Percentiles rank a stretch among this genome's conserved stretches.
These are phyloP conservation scores for Myiagra hebetior DNA, from an alignment of 2,113 vertebrate species.

Conservation along the genomic window DNA sequence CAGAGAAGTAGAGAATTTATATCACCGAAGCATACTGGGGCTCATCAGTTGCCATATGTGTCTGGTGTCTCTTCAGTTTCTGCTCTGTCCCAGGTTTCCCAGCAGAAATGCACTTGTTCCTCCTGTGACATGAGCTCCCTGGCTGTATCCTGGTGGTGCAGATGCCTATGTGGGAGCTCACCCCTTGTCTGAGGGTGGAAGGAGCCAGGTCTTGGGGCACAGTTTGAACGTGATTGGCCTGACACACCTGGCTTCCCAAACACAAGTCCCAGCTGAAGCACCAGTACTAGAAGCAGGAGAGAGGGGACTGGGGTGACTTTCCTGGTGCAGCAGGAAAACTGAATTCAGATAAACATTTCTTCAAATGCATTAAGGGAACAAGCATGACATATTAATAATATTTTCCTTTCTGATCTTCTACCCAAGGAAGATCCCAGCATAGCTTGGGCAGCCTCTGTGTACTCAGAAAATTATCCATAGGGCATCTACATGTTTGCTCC, in stretches of 20 bases:
- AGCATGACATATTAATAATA: background rate
- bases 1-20: background rate
- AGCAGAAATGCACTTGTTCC: background rate
- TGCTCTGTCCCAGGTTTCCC: background rate
- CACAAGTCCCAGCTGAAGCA: background rate
- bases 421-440: background rate
- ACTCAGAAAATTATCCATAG: background rate
- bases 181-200: background rate
- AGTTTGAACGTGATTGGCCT: fast-evolving
- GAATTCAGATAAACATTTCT: background rate
- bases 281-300: background rate
- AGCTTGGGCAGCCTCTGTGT: background rate
- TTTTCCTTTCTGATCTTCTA: background rate
- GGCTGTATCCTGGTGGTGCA: background rate
- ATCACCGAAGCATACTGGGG: background rate
- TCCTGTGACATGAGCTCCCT: background rate
- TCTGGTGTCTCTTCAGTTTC: background rate
- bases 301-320: background rate
- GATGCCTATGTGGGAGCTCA: fast-evolving
- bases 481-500: background rate
- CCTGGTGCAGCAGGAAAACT: background rate
- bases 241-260: background rate
- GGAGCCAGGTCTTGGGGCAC: background rate
- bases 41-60: background rate
- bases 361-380: background rate